A percentile compares a stretch with the other conserved stretches of the same genome.
Evolutionary conservation across 2,113 vertebrate species (phyloP).

Genomic region (Ctenomys sociabilis): DNA sequence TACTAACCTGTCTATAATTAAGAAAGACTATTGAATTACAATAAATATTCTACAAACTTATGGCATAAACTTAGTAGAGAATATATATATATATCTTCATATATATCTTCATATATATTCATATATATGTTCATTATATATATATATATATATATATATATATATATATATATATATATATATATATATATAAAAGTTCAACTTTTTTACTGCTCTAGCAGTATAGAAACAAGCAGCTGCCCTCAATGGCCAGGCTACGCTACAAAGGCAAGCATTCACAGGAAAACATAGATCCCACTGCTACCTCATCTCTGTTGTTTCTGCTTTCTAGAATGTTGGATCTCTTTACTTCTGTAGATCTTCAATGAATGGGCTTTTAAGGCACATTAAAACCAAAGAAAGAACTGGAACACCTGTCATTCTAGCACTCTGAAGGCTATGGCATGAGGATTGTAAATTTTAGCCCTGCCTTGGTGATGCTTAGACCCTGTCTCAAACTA

Average conservation of each 20-base stretch:
- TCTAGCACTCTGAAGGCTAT: not conserved
- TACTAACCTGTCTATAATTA: not conserved
- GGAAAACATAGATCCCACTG: not conserved
- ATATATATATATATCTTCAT: not conserved
- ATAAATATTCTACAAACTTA: not conserved
- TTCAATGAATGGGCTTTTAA: not conserved
- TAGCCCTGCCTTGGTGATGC: not conserved
- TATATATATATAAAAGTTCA: not conserved
- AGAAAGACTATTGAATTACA: not conserved
- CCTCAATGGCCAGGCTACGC: not conserved
- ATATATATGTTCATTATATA: not conserved
- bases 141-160: not conserved
- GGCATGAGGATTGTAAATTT: not conserved
- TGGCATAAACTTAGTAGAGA: not conserved
- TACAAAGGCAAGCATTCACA: not conserved
- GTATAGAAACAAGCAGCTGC: not conserved
- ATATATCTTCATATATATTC: no score
- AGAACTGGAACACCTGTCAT: not conserved
- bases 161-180: no score
- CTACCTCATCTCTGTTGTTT: not conserved
- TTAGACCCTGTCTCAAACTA: not conserved
- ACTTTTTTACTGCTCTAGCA: no score
- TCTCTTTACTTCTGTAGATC: not conserved
- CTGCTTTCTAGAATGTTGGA: not conserved
- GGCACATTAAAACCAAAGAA: not conserved